These are phyloP conservation scores for Neodiprion pinetum DNA, from an alignment of 1,140 invertebrate species.

Conservation along the genomic window DNA sequence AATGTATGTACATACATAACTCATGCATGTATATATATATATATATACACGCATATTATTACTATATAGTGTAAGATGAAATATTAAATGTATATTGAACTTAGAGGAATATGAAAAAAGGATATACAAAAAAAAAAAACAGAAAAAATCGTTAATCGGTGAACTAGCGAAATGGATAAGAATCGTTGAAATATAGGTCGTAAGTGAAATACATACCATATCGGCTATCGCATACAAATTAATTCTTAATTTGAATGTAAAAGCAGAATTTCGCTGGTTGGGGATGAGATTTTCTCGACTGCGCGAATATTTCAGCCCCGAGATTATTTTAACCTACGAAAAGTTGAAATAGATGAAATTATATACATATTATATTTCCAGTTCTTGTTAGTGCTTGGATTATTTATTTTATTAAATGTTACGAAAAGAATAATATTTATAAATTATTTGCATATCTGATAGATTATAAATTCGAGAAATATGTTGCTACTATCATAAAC, in stretches of 20 bases:
- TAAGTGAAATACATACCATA: background rate
- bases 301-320: background rate
- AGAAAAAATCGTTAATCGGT: background rate
- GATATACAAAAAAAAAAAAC: background rate
- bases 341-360: background rate
- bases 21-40: too few species aligned
- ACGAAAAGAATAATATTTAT: background rate
- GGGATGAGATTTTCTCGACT: background rate
- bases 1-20: conserved; percentile 27
- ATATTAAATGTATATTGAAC: background rate
- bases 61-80: background rate
- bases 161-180: background rate
- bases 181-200: background rate
- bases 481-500: background rate
- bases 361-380: background rate
- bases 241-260: too few species aligned
- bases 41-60: background rate
- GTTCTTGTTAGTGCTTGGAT: background rate
- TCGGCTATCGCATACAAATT: background rate
- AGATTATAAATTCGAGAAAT: background rate
- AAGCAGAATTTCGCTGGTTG: too few species aligned
- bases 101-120: background rate
- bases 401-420: background rate
- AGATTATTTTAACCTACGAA: background rate
- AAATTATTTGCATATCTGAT: background rate